Conservation (phyloP, 2,888 invertebrate genomes). For the Eupelmus urozonus region DNA sequence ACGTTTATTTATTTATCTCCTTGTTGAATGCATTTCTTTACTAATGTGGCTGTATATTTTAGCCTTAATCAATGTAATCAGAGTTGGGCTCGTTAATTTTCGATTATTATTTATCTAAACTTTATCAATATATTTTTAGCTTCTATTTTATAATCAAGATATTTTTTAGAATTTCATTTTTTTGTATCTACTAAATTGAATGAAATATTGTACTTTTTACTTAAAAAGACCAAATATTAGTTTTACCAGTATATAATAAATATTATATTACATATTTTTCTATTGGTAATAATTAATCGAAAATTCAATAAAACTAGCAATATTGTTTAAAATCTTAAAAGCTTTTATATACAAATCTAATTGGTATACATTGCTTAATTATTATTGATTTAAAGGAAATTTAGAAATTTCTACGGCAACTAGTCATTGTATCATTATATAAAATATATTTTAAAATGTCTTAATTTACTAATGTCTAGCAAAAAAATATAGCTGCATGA, state of each 20-base stretch:
- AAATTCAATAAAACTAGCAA: too few species aligned
- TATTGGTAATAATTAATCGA: too few species aligned
- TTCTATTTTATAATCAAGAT: conserved; percentile 1
- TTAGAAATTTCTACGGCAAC: too few species aligned
- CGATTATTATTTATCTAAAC: background rate
- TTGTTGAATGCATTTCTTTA: conserved; percentile 46
- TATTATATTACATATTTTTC: too few species aligned
- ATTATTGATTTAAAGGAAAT: background rate
- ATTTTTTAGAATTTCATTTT: background rate
- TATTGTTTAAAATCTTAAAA: too few species aligned
- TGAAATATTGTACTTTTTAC: too few species aligned
- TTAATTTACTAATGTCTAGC: conserved; percentile 2
- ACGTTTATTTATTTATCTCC: conserved; percentile 34
- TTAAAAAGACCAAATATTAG: too few species aligned
- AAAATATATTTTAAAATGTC: background rate
- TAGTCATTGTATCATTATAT: background rate
- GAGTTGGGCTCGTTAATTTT: conserved; percentile 39
- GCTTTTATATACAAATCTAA: too few species aligned
- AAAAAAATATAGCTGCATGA: conserved; percentile 8
- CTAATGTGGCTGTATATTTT: conserved; percentile 48
- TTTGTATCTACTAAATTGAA: background rate
- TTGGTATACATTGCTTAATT: background rate
- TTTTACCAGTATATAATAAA: too few species aligned
- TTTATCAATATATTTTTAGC: background rate
- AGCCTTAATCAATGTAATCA: conserved; percentile 50